A percentile compares a stretch with the other conserved stretches of the same genome.
phyloP scores from a whole-genome alignment of 2,888 invertebrate species.

The Mythimna impura region DNA sequence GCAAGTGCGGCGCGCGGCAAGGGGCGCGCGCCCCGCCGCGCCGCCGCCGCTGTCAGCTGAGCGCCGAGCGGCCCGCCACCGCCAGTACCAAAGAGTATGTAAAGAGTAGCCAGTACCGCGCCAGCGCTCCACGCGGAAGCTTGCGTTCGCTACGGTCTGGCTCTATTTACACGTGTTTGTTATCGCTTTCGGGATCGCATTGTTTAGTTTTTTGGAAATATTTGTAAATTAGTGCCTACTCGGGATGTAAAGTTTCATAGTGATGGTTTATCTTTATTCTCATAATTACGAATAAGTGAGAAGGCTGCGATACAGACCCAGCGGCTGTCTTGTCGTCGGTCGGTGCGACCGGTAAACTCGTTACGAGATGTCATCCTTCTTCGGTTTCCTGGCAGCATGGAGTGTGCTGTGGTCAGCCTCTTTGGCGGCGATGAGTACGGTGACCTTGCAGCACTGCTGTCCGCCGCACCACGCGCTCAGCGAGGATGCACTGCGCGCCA shows the following conservation, averaged over 20 bases:
- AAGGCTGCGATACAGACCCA: slow-evolving; percentile 54
- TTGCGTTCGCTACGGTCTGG: slow-evolving; percentile 58
- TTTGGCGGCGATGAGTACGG: slow-evolving; percentile 55
- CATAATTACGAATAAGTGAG: slow-evolving; percentile 3
- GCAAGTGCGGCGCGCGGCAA: not conserved
- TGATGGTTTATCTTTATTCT: not conserved
- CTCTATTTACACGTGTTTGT: slow-evolving; percentile 75
- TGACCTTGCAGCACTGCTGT: slow-evolving; percentile 75
- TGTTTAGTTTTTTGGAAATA: slow-evolving; percentile 11
- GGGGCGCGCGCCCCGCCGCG: not conserved
- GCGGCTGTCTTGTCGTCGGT: slow-evolving; percentile 48
- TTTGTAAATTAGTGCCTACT: not conserved
- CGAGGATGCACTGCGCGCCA: slow-evolving; percentile 70
- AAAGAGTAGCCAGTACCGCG: too few relatives aligned
- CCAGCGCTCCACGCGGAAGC: slow-evolving; percentile 70
- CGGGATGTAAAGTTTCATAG: not conserved
- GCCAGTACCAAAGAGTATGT: too few relatives aligned
- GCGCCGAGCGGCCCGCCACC: not conserved
- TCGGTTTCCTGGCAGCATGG: slow-evolving; percentile 54
- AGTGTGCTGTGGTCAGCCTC: slow-evolving; percentile 68
- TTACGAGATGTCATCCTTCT: slow-evolving; percentile 49
- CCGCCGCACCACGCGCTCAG: slow-evolving; percentile 70
- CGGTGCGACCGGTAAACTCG: slow-evolving; percentile 69
- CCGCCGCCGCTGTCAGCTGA: slow-evolving; percentile 1
- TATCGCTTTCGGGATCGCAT: slow-evolving; percentile 45